Percentiles rank a stretch among this genome's conserved stretches.
phyloP scores from a whole-genome alignment of 2,888 invertebrate genomes.

The Agrenia bidenticulata region DNA sequence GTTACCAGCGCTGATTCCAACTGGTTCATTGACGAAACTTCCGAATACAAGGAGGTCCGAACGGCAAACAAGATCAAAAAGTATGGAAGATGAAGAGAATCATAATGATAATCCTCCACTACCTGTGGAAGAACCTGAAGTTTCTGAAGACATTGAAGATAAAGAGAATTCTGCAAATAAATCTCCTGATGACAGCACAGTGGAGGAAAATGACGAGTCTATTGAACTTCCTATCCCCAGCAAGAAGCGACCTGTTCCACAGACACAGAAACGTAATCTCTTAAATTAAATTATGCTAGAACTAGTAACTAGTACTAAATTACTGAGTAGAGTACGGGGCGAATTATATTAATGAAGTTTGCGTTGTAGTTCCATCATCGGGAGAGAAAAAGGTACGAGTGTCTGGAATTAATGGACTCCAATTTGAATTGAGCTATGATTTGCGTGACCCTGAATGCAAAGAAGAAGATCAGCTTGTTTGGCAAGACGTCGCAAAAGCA shows the following conservation, averaged over 20 bases:
- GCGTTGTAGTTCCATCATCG: not conserved
- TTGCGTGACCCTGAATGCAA: not conserved
- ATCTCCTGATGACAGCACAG: not conserved
- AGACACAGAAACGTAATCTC: too few relatives aligned
- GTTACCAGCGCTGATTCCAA: conserved; percentile 31
- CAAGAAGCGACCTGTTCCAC: too few relatives aligned
- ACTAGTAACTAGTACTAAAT: too few relatives aligned
- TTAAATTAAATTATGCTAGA: too few relatives aligned
- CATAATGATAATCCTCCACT: conserved; percentile 25
- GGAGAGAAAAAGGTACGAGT: conserved; percentile 19
- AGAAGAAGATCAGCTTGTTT: conserved; percentile 59
- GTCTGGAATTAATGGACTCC: conserved; percentile 15
- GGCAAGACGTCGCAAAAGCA: conserved; percentile 62
- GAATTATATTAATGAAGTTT: too few relatives aligned
- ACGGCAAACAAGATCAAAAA: not conserved
- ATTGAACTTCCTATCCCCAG: conserved; percentile 17
- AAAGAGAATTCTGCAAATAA: conserved; percentile 34
- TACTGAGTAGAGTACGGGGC: too few relatives aligned
- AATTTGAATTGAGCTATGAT: conserved; percentile 16
- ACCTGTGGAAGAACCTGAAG: not conserved
- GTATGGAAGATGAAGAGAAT: conserved; percentile 28
- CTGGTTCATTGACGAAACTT: conserved; percentile 17
- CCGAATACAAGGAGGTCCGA: conserved; percentile 10
- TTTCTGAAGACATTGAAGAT: conserved; percentile 20
- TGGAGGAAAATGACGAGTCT: not conserved